Conservation (phyloP, 2,888 invertebrate genomes). For the Eilema depressum region DNA sequence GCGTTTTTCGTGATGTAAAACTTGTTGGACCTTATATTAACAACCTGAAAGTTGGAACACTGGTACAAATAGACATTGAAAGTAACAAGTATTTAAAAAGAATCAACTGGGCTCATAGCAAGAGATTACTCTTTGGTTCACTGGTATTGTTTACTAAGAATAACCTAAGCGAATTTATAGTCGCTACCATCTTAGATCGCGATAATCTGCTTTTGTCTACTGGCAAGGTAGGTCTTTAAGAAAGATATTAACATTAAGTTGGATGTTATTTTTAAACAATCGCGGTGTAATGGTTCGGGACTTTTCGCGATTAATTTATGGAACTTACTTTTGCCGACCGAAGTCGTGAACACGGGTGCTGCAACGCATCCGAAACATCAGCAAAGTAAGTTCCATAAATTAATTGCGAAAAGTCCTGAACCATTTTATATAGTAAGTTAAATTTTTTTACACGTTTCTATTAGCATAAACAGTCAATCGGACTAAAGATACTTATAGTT, state of each 20-base stretch:
- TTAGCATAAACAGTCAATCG: no score
- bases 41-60: conserved; percentile 69
- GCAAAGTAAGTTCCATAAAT: no score
- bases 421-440: no score
- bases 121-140: conserved; percentile 90
- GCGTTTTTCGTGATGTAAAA: conserved; percentile 75
- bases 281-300: no score
- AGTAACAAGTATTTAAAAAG: conserved; percentile 64
- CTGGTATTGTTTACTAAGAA: conserved; percentile 91
- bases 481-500: no score
- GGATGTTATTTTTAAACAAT: no score
- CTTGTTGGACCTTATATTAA: conserved; percentile 71
- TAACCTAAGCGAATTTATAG: conserved; percentile 88
- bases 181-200: conserved; percentile 89
- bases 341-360: no score
- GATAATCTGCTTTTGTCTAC: conserved; percentile 67
- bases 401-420: no score
- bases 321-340: no score
- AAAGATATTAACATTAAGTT: not conserved
- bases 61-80: conserved; percentile 64
- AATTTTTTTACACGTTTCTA: not conserved
- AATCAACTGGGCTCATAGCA: conserved; percentile 77
- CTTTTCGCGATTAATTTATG: no score
- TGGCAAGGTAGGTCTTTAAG: conserved; percentile 68
- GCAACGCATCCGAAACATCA: no score